Conservation (phyloP, 1,140 invertebrate species). For the Mercenaria mercenaria region DNA sequence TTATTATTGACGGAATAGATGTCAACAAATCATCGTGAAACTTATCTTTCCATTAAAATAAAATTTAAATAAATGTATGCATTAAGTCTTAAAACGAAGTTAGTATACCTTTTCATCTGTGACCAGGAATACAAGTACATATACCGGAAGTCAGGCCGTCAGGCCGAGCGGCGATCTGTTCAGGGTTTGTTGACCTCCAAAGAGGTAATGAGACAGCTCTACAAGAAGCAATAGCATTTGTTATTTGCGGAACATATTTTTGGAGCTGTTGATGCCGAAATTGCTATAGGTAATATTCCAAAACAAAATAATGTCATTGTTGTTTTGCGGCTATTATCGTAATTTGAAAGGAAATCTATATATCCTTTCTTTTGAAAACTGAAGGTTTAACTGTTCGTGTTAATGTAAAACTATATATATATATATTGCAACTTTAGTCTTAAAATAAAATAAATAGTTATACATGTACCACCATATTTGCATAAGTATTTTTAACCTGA, state of each 20-base stretch:
- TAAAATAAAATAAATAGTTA: too few relatives aligned
- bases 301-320: neutral
- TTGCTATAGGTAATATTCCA: neutral
- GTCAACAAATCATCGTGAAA: too few relatives aligned
- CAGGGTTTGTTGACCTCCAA: slow-evolving; percentile 91
- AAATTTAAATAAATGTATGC: too few relatives aligned
- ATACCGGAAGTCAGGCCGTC: neutral
- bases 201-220: slow-evolving; percentile 89
- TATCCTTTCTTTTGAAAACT: neutral
- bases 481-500: too few relatives aligned
- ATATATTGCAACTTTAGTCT: too few relatives aligned
- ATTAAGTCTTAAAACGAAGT: too few relatives aligned
- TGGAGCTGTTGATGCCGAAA: slow-evolving; percentile 95
- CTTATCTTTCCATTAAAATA: too few relatives aligned
- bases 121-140: neutral
- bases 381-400: too few relatives aligned
- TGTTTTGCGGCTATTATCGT: neutral
- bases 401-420: neutral
- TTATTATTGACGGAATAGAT: too few relatives aligned
- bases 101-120: too few relatives aligned
- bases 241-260: slow-evolving; percentile 93
- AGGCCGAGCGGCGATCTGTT: slow-evolving; percentile 91
- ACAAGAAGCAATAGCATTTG: slow-evolving; percentile 92
- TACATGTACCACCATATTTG: too few relatives aligned
- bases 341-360: neutral